Percentiles rank a stretch among this genome's conserved stretches.
phyloP scores from a whole-genome alignment of 2,113 vertebrate species.

The Zosterops hypoxanthus region DNA sequence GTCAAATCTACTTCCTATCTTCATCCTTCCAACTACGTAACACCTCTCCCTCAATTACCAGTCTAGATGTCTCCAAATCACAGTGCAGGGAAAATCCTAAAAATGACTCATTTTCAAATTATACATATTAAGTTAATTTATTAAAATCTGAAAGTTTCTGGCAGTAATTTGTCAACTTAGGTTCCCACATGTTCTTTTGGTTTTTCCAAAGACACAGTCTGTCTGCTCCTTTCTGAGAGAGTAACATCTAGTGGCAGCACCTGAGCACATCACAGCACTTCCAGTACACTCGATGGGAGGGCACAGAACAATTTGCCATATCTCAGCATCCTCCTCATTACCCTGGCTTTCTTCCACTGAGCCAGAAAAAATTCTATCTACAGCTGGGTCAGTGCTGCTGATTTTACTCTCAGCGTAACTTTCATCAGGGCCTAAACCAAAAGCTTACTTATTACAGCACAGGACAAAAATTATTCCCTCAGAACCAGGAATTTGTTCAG shows the following conservation, averaged over 20 bases:
- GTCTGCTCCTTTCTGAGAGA: neutral
- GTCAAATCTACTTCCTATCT: neutral
- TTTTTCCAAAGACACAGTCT: neutral
- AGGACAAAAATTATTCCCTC: neutral
- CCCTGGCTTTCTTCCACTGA: neutral
- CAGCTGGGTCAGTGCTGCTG: neutral
- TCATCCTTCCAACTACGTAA: neutral
- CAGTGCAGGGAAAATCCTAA: neutral
- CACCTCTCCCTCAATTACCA: neutral
- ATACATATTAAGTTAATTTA: neutral
- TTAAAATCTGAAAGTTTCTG: neutral
- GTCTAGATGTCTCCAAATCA: neutral
- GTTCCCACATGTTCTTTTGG: neutral
- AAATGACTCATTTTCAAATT: neutral
- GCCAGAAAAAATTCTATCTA: neutral
- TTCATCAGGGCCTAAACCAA: fast-evolving
- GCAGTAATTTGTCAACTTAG: neutral
- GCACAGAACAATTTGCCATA: neutral
- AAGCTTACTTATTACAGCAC: neutral
- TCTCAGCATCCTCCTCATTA: neutral
- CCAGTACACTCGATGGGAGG: fast-evolving
- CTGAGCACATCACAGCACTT: neutral
- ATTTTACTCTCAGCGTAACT: neutral
- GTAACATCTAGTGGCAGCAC: neutral
- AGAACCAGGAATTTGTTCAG: neutral